phyloP scores from a whole-genome alignment of 2,888 invertebrate species.

The Drosophila kanekoi region DNA sequence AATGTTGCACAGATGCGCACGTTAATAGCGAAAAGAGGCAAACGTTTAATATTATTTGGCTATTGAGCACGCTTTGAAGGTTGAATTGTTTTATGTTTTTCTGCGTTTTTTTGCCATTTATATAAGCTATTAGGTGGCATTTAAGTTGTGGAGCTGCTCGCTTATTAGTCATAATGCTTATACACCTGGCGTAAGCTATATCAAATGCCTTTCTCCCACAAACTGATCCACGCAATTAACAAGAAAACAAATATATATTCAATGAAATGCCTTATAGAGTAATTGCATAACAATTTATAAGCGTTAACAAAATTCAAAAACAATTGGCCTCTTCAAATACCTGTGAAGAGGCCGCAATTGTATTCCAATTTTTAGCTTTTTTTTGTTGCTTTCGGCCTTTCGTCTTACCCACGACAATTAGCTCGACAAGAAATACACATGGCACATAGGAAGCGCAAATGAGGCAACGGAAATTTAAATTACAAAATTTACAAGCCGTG shows the following conservation, averaged over 20 bases:
- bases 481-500: constrained; percentile 66
- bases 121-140: constrained; percentile 34
- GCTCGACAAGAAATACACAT: constrained; percentile 31
- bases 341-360: constrained; percentile 36
- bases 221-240: constrained; percentile 55
- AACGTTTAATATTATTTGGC: constrained; percentile 50
- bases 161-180: constrained; percentile 49
- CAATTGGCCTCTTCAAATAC: constrained; percentile 44
- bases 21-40: constrained; percentile 20
- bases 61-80: constrained; percentile 63
- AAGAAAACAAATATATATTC: constrained; percentile 44
- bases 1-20: constrained; percentile 74
- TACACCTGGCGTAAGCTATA: neutral
- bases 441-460: constrained; percentile 54
- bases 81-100: constrained; percentile 41
- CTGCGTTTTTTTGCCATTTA: no score
- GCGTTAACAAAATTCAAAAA: constrained; percentile 34
- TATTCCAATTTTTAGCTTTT: constrained; percentile 22
- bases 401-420: constrained; percentile 69
- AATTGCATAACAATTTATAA: constrained; percentile 58
- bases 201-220: constrained; percentile 59
- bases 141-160: constrained; percentile 41
- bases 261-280: constrained; percentile 40
- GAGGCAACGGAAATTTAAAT: constrained; percentile 69
- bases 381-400: constrained; percentile 8